A percentile compares a stretch with the other conserved stretches of the same genome.
These are phyloP conservation scores for Cynopterus brachyotis DNA, from an alignment of 2,113 vertebrate genomes.

Conservation along the genomic window DNA sequence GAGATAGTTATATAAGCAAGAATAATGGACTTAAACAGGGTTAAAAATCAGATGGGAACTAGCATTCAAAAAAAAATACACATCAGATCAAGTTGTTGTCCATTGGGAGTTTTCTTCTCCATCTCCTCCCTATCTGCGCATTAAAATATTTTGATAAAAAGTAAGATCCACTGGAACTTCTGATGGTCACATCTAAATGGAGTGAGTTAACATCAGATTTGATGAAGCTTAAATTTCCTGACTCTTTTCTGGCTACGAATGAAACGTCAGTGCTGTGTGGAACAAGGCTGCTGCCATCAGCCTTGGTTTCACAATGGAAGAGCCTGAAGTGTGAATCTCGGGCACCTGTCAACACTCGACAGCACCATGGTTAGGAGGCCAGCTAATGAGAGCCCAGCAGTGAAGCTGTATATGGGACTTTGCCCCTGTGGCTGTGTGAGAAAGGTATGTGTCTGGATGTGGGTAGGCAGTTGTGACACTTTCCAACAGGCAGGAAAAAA, in stretches of 20 bases:
- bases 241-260: background rate
- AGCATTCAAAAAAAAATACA: background rate
- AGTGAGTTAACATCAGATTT: constrained; percentile 65
- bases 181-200: constrained; percentile 62
- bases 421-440: background rate
- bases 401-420: background rate
- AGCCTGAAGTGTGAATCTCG: constrained; percentile 23
- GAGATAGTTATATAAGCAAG: background rate
- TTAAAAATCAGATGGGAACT: background rate
- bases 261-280: constrained; percentile 44
- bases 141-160: constrained; percentile 61
- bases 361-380: background rate
- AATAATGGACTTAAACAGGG: background rate
- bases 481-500: background rate
- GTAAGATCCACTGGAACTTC: constrained; percentile 60
- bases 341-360: constrained; percentile 64
- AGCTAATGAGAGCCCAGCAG: constrained; percentile 63
- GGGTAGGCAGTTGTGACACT: background rate
- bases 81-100: background rate
- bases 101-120: background rate
- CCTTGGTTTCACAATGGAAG: background rate
- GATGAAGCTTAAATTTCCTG: constrained; percentile 74
- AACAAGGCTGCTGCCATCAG: background rate
- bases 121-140: background rate
- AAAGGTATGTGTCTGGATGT: background rate